Conservation (phyloP, 2,113 vertebrate genomes). For the Phrynosoma blainvillii region DNA sequence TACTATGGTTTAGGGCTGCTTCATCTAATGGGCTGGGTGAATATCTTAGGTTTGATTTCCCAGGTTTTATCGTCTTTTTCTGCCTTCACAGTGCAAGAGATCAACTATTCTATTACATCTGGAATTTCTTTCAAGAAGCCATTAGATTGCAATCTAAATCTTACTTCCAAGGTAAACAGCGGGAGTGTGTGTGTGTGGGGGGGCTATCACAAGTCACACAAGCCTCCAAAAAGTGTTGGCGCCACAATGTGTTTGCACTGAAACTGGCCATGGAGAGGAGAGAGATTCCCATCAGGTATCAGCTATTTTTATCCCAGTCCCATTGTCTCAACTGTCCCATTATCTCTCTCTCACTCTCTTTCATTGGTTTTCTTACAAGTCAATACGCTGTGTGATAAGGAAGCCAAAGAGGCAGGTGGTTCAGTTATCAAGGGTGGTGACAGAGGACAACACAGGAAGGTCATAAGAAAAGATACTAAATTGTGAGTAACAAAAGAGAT, state of each 20-base stretch:
- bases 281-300: not conserved
- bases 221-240: not conserved
- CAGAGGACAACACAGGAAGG: conserved; percentile 16
- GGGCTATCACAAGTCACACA: not conserved
- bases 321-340: conserved; percentile 18
- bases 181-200: no score
- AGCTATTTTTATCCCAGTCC: not conserved
- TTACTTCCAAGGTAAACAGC: not conserved
- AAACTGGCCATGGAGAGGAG: not conserved
- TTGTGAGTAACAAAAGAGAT: not conserved
- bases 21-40: no score
- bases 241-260: not conserved
- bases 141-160: not conserved
- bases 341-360: not conserved
- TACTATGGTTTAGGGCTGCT: no score
- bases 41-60: no score
- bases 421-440: not conserved
- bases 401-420: not conserved
- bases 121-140: not conserved
- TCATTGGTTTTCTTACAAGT: not conserved
- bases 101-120: not conserved
- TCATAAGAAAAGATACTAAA: not conserved
- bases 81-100: no score
- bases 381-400: conserved; percentile 1
- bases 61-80: no score